Percentiles rank a stretch among this genome's conserved stretches.
Evolutionary conservation across 1,140 invertebrate genomes (phyloP).

Genomic region (Drosophila nasuta): DNA sequence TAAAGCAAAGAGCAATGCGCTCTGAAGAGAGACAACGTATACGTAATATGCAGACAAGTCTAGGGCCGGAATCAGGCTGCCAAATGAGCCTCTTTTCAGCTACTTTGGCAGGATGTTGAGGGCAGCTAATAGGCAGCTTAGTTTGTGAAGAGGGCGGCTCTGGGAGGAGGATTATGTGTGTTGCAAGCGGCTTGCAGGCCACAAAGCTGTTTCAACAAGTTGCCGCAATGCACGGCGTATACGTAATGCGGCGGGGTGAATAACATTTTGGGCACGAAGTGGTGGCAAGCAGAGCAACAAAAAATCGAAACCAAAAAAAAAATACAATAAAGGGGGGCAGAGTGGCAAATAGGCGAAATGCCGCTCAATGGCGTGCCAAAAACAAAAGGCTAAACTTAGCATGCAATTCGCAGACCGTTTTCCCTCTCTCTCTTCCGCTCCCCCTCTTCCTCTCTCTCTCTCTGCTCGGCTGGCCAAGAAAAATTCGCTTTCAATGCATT

Average conservation of each 20-base stretch:
- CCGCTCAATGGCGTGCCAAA: constrained; percentile 81
- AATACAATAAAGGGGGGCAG: background rate
- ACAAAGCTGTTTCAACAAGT: constrained; percentile 73
- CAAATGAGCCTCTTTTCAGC: constrained; percentile 3
- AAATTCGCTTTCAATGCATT: constrained; percentile 68
- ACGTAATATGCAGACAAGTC: background rate
- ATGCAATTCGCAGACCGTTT: constrained; percentile 57
- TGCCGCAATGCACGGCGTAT: constrained; percentile 62
- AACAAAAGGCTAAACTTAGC: constrained; percentile 83
- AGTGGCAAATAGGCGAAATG: constrained; percentile 50
- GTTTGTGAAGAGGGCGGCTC: background rate
- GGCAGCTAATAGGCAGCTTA: constrained; percentile 17
- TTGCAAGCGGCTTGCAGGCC: constrained; percentile 36
- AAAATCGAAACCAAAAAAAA: background rate
- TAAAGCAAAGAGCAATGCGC: background rate
- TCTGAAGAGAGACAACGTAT: background rate
- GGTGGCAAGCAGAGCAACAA: constrained; percentile 11
- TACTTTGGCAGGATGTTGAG: constrained; percentile 13
- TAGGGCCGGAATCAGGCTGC: background rate
- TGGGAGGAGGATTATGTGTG: background rate
- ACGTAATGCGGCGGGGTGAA: constrained; percentile 76
- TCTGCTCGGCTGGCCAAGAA: constrained; percentile 43
- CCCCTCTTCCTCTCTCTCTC: background rate
- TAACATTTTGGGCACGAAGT: constrained; percentile 63
- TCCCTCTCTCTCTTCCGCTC: background rate